Evolutionary conservation across 2,888 invertebrate genomes (phyloP), one percentile per base, ranked within the genome.

Genomic region (Belgica antarctica): DNA sequence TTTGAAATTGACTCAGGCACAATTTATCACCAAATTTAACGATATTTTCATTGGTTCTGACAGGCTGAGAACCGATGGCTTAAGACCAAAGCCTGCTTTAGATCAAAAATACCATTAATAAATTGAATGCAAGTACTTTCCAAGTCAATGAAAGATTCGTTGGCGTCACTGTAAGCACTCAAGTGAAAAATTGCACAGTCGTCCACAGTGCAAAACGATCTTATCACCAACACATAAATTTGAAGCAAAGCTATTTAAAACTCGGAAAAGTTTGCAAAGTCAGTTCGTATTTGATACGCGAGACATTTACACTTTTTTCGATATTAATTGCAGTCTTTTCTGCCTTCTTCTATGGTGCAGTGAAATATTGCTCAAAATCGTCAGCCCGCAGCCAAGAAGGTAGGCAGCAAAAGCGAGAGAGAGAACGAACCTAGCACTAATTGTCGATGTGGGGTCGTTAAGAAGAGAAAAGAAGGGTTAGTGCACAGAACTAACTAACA

Each of bases 211-310:
- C 63, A 63, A 34, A 41, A 34, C 25, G 25, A 65, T 65, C 65
- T 47, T 65, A 65, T 65, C 65, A 65, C 24, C 47, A 15, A 46
- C 27, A 22, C 65, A 65, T 65, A 65, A 65, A 65, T 65, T 65
- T 65, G 15, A 65, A 47, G 36, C n/a, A 65, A 27, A 65, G 27
- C 65, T 36, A 27, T 46, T 65, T n/a, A 22, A 41, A 25, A 65
- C 47, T 47, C n/a, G n/a, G 47, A 46, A 59, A 10, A 59, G n/a
- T n/a, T 34, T 19, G 19, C 15, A 62, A 62, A 31, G 34, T 25
- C 12, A 62, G 12, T 25, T 22, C 15, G 19, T 17, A 59, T 10
- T 59, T 59, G 19, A 17, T 22, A 7, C 59, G 25, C 8, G n/a
- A 22, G n/a, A 27, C 27, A 46, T 17, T 5, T 15, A 12, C 46